phyloP scores from a whole-genome alignment of 2,888 invertebrate genomes.

The Onthophagus sagittarius region DNA sequence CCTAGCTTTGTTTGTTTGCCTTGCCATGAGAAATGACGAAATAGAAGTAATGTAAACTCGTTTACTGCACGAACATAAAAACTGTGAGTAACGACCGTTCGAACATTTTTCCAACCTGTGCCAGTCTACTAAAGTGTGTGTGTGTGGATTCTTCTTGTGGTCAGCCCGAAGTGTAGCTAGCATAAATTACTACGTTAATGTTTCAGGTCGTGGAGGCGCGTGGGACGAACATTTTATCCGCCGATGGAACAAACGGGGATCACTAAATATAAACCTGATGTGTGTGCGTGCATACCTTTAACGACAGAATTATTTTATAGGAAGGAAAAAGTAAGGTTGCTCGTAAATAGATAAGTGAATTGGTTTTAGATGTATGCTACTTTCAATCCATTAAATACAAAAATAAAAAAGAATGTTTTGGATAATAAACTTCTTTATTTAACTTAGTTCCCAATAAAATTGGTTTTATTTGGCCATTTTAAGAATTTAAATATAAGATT shows the following conservation, averaged over 20 bases:
- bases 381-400: not conserved
- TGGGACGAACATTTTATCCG: not conserved
- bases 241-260: not conserved
- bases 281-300: not conserved
- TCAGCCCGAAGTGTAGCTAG: not conserved
- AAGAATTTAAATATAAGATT: no score
- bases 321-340: not conserved
- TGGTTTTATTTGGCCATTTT: no score
- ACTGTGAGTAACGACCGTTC: not conserved
- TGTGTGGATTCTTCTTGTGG: not conserved
- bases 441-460: no score
- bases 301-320: not conserved
- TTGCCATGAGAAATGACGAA: not conserved
- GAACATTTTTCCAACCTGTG: not conserved
- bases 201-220: not conserved
- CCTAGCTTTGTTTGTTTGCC: not conserved
- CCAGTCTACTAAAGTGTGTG: not conserved
- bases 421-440: no score
- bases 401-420: not conserved
- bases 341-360: not conserved
- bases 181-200: not conserved
- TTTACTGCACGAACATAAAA: not conserved
- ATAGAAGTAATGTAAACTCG: not conserved
- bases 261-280: not conserved
- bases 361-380: not conserved